Base-by-base conservation (phyloP, 2,797 vertebrate species). In the Ctenopoma kingsleyae region DNA sequence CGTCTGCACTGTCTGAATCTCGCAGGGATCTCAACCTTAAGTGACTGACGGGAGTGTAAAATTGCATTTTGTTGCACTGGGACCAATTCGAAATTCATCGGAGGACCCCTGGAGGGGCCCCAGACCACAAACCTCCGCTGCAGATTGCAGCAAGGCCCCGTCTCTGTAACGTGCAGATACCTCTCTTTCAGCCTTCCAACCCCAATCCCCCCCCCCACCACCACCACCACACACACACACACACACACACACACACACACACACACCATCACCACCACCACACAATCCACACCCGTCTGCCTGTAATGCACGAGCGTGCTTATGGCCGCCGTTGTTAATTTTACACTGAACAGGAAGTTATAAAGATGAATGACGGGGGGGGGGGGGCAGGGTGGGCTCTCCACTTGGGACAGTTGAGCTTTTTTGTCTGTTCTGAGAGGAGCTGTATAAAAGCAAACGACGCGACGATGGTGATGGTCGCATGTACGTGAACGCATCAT, bases 321-420 rank as follows among this genome's bases (percentile, higher is more conserved):
- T 92, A 93, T 89, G 89, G 87, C 72, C 87, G 85, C 84, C 77
- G 86, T 91, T 91, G 90, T 95, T 94, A 94, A 93, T 95, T 94
- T 94, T 93, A 93, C 90, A 93, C 89, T 93, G 92, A 94, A 93
- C 78, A 82, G 61, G 89, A 88, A 92, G 91, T 93, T 94, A 92
- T 87, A 84, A 93, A 91, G 91, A 94, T 93, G 89, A 92, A 92
- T 91, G 87, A 79, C 85, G 67, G 89, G 78, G 72, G 56, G 32
- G 56, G 56, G 88, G 41, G 41, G 15, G 71, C 56, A 25, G 56
- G 56, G 88, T 10, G 38, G 13, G 91, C 90, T 81, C 84, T 70
- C 75, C 89, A 90, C 91, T 67, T 50, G 90, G 93, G 92, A 93
- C 74, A 80, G 56, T 13, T 75, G 71, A 55, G 76, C 71, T 52